A percentile compares a stretch with the other conserved stretches of the same genome.
Evolutionary conservation across 1,140 invertebrate species (phyloP).

Genomic region (Trachelipus rathkii): DNA sequence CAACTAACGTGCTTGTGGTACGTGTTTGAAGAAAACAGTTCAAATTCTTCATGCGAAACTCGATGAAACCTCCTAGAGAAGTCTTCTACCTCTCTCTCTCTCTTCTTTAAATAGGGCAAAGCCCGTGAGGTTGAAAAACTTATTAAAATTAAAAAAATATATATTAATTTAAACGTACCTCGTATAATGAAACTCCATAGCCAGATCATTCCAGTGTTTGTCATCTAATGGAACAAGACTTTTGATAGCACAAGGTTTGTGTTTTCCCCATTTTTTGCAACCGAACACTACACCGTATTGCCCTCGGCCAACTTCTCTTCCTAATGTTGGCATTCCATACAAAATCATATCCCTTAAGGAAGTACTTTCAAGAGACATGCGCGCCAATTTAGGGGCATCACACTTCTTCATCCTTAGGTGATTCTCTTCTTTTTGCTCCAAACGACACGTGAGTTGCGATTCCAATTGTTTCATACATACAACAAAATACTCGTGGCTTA

Average conservation of each 20-base stretch:
- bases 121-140: too few relatives aligned
- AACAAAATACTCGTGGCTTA: conserved; percentile 67
- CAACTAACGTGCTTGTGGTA: too few relatives aligned
- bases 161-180: conserved; percentile 49
- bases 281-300: conserved; percentile 90
- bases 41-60: too few relatives aligned
- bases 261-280: conserved; percentile 70
- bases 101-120: too few relatives aligned
- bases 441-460: conserved; percentile 63
- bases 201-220: conserved; percentile 84
- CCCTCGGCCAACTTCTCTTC: conserved; percentile 77
- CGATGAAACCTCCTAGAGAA: too few relatives aligned
- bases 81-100: too few relatives aligned
- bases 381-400: conserved; percentile 74
- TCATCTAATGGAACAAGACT: conserved; percentile 86
- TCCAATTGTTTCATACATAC: conserved; percentile 65
- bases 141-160: too few relatives aligned
- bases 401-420: conserved; percentile 70
- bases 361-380: conserved; percentile 77
- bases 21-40: too few relatives aligned
- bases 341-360: conserved; percentile 73
- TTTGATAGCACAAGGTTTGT: conserved; percentile 70
- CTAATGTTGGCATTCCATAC: conserved; percentile 69
- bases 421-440: conserved; percentile 78
- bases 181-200: conserved; percentile 87